A percentile compares a stretch with the other conserved stretches of the same genome.
phyloP scores from a whole-genome alignment of 1,140 invertebrate genomes.

The Penaeus chinensis region DNA sequence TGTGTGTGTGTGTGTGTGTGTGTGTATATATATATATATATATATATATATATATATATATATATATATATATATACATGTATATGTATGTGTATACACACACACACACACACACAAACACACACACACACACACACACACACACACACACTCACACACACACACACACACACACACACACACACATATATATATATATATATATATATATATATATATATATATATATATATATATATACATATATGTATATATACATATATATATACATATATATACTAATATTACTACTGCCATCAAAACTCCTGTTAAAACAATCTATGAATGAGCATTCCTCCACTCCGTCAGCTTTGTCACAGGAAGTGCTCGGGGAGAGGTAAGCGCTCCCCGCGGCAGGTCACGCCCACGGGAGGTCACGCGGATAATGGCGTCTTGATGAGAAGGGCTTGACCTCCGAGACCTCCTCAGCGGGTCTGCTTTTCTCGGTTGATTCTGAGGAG shows the following conservation, averaged over 20 bases:
- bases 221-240: not conserved
- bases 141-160: not conserved
- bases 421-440: too few relatives aligned
- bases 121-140: conserved; percentile 9
- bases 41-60: conserved; percentile 16
- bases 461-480: too few relatives aligned
- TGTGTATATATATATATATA: not conserved
- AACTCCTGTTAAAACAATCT: too few relatives aligned
- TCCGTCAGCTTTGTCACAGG: too few relatives aligned
- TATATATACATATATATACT: not conserved
- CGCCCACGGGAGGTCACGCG: too few relatives aligned
- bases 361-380: too few relatives aligned
- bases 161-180: conserved; percentile 12
- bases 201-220: conserved; percentile 10
- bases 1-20: conserved; percentile 24
- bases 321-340: too few relatives aligned
- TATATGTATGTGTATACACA: not conserved
- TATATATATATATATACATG: not conserved
- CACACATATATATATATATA: not conserved
- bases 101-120: conserved; percentile 17
- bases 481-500: too few relatives aligned
- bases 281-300: too few relatives aligned
- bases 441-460: too few relatives aligned
- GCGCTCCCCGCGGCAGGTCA: too few relatives aligned
- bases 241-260: not conserved